Conservation (phyloP, 2,888 invertebrate species). For the Orthonevra nobilis region DNA sequence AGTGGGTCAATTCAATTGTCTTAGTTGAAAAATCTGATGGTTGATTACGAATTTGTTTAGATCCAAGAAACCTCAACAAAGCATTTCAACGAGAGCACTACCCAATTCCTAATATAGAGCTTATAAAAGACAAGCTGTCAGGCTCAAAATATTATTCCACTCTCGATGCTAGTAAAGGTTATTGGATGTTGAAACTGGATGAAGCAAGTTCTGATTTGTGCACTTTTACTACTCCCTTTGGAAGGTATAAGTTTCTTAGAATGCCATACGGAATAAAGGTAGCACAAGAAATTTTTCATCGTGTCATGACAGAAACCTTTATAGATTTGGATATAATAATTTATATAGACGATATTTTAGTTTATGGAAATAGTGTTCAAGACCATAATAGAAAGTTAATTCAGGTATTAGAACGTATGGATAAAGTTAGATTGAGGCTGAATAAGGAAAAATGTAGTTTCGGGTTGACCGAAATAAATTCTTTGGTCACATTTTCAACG, state of each 20-base stretch:
- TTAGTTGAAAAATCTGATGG: slow-evolving; percentile 52
- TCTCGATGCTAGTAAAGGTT: slow-evolving; percentile 51
- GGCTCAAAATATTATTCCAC: slow-evolving; percentile 27
- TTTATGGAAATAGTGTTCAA: slow-evolving; percentile 22
- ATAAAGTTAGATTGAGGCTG: slow-evolving; percentile 27
- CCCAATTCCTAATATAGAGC: slow-evolving; percentile 35
- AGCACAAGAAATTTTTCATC: slow-evolving; percentile 50
- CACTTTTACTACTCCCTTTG: slow-evolving; percentile 69
- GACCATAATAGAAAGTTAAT: slow-evolving; percentile 26
- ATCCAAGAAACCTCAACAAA: slow-evolving; percentile 59
- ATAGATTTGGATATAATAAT: slow-evolving; percentile 32
- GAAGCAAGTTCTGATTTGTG: slow-evolving; percentile 64
- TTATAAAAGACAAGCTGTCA: slow-evolving; percentile 17
- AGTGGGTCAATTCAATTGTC: slow-evolving; percentile 65
- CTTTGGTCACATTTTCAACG: slow-evolving; percentile 29
- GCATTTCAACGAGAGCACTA: slow-evolving; percentile 42
- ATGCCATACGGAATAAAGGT: slow-evolving; percentile 44
- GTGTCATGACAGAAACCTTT: slow-evolving; percentile 30
- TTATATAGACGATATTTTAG: slow-evolving; percentile 42
- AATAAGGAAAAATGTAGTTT: slow-evolving; percentile 30
- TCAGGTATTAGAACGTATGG: slow-evolving; percentile 25
- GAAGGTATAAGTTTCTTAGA: slow-evolving; percentile 51
- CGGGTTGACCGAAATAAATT: slow-evolving; percentile 1
- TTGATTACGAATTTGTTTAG: slow-evolving; percentile 53
- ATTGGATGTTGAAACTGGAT: slow-evolving; percentile 67